Evolutionary conservation across 2,113 vertebrate genomes (phyloP), one percentile per base, ranked within the genome.

Genomic region (Chauna torquata): DNA sequence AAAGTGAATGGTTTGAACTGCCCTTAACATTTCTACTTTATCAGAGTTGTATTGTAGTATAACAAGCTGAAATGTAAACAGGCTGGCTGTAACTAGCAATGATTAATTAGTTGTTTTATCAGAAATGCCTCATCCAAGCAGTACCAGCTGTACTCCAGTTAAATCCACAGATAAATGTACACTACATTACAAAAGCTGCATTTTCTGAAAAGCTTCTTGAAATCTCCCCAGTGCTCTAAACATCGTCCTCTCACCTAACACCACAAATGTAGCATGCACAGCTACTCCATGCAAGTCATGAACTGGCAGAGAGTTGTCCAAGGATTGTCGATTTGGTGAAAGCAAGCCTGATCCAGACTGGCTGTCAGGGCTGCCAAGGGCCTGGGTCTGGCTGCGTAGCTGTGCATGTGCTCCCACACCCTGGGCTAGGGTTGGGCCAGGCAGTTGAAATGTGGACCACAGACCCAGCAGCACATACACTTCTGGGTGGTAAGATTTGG

Each of bases 341-440:
- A 87, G 44, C 16, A 76, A 57, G 23, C 6, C 11, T 34, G 52
- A n/a, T 64, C 6, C 1, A 12, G 20, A 49, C 6, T 1, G 2
- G 12, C 30, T 6, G 0, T 12, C 0, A 1, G 9, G 34, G 25
- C 23, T 82, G 44, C 47, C 61, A n/a, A 28, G 34, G n/a, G 30
- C 23, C 62, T 72, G 58, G n/a, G 23, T 45, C 24, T 36, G 58
- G 40, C 42, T 58, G 10, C 1, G 1, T 10, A 34, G 45, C 32
- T 42, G 16, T 52, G 22, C 54, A 69, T 9, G 44, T 79, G 28
- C 38, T 69, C 32, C 30, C 24, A 44, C 23, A 23, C 4, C 32
- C 23, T 0, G 0, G 28, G 45, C 23, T 0, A 0, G 28, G 45
- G 17, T 38, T 77, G 6, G 42, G 40, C 13, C 44, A 72, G 66